Base-by-base conservation (phyloP, 2,797 vertebrate genomes). In the Enteromius radiatus region DNA sequence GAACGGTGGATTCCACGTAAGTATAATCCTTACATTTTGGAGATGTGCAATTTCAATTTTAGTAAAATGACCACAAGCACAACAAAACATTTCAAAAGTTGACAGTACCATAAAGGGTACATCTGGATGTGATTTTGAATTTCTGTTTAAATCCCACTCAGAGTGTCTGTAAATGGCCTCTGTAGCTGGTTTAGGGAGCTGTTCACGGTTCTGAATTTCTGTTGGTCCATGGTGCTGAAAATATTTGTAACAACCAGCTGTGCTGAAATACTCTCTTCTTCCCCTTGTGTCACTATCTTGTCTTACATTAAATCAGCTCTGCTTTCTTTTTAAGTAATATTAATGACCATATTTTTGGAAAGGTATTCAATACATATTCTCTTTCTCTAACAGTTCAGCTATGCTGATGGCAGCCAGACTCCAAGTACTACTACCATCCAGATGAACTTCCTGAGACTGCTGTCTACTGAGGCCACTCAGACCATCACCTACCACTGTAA, bases 401-500 rank as follows among this genome's bases (percentile, higher is more conserved):
- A 99, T 0, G 96, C 96, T 1, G 93, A 97, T 83, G 96, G 96
- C 3, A 95, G 93, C 81, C 92, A 96, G 78, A 93, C 96, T 21
- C 94, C 95, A 89, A 95, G 91, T 86, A 94, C 96, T 0, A 97
- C 95, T 91, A 96, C 88, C 52, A 90, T 99, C 90, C 98, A 99
- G 96, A 93, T 99, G 94, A 98, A 95, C 80, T 99, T 99, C 96
- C 92, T 99, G 75, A 94, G 98, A 88, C 96, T 99, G 84, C 93
- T 99, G 87, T 99, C 97, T 88, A 97, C 94, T 0, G 97, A 99
- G 71, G 97, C 96, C 74, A 95, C 96, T 85, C 98, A 99, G 95
- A 99, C 95, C 71, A 64, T 99, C 94, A 99, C 98, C 71, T 99
- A 99, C 96, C 97, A 99, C 96, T 99, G 98, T 95, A 97, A 96